Conservation (phyloP, 1,140 invertebrate species). For the Ephestia elutella region DNA sequence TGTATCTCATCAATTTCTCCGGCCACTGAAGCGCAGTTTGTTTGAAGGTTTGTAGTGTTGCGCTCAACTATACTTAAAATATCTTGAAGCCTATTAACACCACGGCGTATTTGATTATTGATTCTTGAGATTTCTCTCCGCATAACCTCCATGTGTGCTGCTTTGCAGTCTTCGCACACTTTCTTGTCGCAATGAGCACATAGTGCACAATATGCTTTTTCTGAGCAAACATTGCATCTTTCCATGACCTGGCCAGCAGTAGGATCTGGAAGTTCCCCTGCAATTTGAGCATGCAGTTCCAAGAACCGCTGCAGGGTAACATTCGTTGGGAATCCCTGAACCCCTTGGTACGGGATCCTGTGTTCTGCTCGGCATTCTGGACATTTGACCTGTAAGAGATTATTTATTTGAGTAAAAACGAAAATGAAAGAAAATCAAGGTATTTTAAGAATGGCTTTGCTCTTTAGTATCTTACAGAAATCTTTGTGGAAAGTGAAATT, state of each 20-base stretch:
- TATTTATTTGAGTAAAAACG: not conserved
- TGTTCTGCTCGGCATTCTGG: conserved; percentile 99
- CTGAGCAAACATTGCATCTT: conserved; percentile 92
- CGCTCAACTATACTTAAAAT: conserved; percentile 88
- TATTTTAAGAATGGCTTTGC: no score
- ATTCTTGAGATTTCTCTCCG: conserved; percentile 94
- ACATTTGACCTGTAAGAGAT: conserved; percentile 90
- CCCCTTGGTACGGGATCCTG: conserved; percentile 96
- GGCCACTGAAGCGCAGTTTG: conserved; percentile 88
- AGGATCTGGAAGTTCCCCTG: conserved; percentile 91
- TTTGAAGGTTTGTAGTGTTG: conserved; percentile 87
- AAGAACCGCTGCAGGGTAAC: conserved; percentile 96
- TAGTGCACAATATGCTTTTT: conserved; percentile 91
- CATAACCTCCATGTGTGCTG: conserved; percentile 96
- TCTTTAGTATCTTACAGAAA: no score
- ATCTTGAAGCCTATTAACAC: conserved; percentile 89
- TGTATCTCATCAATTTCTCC: conserved; percentile 95
- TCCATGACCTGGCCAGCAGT: conserved; percentile 89
- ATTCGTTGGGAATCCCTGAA: conserved; percentile 96
- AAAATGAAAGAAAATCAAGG: no score
- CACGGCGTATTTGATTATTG: conserved; percentile 92
- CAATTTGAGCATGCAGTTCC: conserved; percentile 95
- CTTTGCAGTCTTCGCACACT: conserved; percentile 92
- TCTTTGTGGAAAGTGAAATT: no score
- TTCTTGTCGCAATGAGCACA: conserved; percentile 97